Conservation (phyloP, 2,888 invertebrate species). For the Andrena trimmerana region DNA sequence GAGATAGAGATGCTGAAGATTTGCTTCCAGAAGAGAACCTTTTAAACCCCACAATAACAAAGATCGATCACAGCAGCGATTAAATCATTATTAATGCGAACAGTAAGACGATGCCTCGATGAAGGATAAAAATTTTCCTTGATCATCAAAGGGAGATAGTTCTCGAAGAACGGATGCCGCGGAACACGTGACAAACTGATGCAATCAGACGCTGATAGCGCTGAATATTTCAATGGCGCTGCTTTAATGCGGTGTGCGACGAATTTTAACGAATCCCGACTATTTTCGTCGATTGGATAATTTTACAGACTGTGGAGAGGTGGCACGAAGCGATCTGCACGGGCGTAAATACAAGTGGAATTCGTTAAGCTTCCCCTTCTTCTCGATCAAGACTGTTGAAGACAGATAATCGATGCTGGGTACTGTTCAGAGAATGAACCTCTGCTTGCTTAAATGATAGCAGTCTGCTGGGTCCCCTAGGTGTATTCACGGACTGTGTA, state of each 20-base stretch:
- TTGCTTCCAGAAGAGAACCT: no score
- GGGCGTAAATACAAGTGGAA: not conserved
- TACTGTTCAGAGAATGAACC: no score
- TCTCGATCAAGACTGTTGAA: not conserved
- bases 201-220: slow-evolving; percentile 10
- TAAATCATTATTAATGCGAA: no score
- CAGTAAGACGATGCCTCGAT: not conserved
- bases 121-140: not conserved
- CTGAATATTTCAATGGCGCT: not conserved
- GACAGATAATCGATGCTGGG: not conserved
- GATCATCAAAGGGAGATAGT: not conserved
- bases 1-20: no score
- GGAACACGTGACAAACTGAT: slow-evolving; percentile 12
- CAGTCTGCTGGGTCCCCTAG: no score
- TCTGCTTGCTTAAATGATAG: no score
- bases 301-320: not conserved
- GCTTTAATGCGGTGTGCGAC: not conserved
- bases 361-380: not conserved
- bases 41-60: no score
- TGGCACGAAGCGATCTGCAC: not conserved
- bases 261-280: slow-evolving; percentile 44
- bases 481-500: no score
- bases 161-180: not conserved
- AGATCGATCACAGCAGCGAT: no score
- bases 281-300: slow-evolving; percentile 39